A percentile compares a stretch with the other conserved stretches of the same genome.
Conservation (phyloP, 2,797 vertebrate genomes). For the Sparus aurata region DNA sequence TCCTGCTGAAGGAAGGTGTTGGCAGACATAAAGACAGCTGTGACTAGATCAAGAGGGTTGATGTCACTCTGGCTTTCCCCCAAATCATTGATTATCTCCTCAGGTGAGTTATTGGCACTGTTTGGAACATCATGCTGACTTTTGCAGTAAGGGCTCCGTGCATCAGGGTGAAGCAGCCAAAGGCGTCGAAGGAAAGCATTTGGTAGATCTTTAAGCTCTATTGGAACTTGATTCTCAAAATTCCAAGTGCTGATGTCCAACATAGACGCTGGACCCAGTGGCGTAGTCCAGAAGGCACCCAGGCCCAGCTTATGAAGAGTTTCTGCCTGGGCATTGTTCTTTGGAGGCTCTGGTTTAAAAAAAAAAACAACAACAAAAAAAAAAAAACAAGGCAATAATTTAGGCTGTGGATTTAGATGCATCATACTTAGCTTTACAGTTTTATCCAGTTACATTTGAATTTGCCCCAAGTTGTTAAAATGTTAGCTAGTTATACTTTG, state of each 20-base stretch:
- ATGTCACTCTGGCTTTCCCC: conserved; percentile 52
- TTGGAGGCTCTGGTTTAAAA: conserved; percentile 66
- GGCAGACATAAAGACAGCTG: conserved; percentile 84
- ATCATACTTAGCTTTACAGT: neutral
- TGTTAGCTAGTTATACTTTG: neutral
- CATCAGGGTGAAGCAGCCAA: conserved; percentile 78
- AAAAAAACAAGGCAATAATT: conserved; percentile 8
- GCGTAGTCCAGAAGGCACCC: conserved; percentile 56
- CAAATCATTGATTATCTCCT: conserved; percentile 39
- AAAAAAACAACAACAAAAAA: too few relatives aligned
- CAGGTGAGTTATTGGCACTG: neutral
- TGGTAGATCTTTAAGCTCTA: conserved; percentile 74
- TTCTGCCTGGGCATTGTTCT: conserved; percentile 68
- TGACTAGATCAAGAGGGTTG: conserved; percentile 88
- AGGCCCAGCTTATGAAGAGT: conserved; percentile 75
- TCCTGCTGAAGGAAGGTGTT: conserved; percentile 88
- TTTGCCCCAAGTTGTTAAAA: neutral
- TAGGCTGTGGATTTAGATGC: neutral
- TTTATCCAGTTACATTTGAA: neutral
- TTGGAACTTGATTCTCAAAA: conserved; percentile 62
- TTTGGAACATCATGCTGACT: conserved; percentile 7
- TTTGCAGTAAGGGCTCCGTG: conserved; percentile 71
- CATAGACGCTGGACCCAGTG: conserved; percentile 73
- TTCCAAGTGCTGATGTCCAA: conserved; percentile 77
- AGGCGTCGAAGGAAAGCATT: conserved; percentile 78